Conservation (phyloP, 2,888 invertebrate species). For the Galeruca laticollis region DNA sequence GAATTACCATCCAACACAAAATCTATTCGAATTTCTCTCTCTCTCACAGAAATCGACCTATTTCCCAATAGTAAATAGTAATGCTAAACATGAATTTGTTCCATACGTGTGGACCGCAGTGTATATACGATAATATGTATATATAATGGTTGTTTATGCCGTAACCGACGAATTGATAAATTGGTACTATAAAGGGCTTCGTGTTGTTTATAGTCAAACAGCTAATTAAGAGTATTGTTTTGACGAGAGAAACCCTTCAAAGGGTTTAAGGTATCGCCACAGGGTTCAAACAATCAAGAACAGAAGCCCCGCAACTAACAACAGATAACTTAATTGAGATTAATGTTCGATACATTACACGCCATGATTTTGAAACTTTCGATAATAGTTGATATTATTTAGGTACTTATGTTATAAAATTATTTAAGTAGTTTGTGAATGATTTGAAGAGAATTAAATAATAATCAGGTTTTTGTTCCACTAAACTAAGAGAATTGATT, state of each 20-base stretch:
- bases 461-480: not conserved
- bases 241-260: slow-evolving; percentile 47
- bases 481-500: not conserved
- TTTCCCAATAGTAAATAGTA: too few species aligned
- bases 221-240: slow-evolving; percentile 47
- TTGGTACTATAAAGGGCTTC: slow-evolving; percentile 43
- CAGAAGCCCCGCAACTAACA: slow-evolving; percentile 53
- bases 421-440: not conserved
- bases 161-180: slow-evolving; percentile 13
- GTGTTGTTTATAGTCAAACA: slow-evolving; percentile 46
- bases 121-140: too few species aligned
- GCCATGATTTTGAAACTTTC: slow-evolving; percentile 25
- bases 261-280: slow-evolving; percentile 44
- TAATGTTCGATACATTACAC: slow-evolving; percentile 52
- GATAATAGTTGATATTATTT: not conserved
- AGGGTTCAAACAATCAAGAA: slow-evolving; percentile 53
- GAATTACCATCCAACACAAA: too few species aligned
- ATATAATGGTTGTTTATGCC: too few species aligned
- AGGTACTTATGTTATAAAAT: not conserved
- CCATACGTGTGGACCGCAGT: too few species aligned
- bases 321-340: slow-evolving; percentile 56
- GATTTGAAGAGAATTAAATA: not conserved
- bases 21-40: too few species aligned
- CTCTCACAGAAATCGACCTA: too few species aligned
- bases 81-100: too few species aligned